Conservation (phyloP, 2,888 invertebrate species). For the Panzeria rudis region DNA sequence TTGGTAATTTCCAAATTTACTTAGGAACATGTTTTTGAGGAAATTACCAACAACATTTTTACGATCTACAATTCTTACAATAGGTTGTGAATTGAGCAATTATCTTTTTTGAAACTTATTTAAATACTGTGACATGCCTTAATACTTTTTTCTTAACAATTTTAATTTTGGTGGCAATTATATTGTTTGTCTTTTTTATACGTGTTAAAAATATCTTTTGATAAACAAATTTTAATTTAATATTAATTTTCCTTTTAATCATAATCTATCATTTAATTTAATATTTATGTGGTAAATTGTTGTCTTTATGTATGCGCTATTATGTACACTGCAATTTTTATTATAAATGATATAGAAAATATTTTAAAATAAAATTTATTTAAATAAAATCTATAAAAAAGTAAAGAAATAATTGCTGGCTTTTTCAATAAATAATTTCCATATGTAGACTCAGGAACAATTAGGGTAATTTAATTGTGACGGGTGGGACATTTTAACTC, state of each 20-base stretch:
- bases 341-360: constrained; percentile 7
- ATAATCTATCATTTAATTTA: not conserved
- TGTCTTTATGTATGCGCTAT: constrained; percentile 46
- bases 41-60: no score
- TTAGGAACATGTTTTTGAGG: no score
- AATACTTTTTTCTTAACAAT: not conserved
- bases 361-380: not conserved
- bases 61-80: no score
- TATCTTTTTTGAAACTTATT: not conserved
- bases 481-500: no score
- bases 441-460: no score
- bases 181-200: not conserved
- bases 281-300: constrained; percentile 28
- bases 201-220: not conserved
- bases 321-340: constrained; percentile 53
- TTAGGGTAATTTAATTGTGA: no score
- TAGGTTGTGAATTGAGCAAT: no score
- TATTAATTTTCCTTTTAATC: not conserved
- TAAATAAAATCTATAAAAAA: not conserved
- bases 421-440: no score
- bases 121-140: not conserved
- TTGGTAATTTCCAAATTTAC: no score
- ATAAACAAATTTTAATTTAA: not conserved
- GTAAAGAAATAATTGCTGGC: not conserved
- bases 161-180: not conserved